phyloP scores from a whole-genome alignment of 2,797 vertebrate genomes.

The Crax fasciolata region DNA sequence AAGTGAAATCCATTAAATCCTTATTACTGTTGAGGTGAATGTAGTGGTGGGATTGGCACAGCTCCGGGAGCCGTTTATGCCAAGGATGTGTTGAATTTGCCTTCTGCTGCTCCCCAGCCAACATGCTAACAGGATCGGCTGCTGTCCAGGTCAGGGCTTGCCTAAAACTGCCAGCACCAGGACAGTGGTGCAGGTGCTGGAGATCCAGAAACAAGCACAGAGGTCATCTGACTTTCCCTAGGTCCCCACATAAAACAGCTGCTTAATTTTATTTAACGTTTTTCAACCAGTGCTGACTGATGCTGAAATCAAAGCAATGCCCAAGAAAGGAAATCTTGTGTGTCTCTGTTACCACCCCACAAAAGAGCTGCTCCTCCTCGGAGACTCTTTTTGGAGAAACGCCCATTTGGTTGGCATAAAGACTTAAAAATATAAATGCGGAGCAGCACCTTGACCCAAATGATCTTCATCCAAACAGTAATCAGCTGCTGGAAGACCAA shows the following conservation, averaged over 20 bases:
- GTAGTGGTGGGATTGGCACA: background rate
- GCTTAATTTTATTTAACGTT: slow-evolving; percentile 2
- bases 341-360: background rate
- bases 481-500: background rate
- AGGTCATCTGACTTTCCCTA: background rate
- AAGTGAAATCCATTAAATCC: slow-evolving; percentile 20
- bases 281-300: background rate
- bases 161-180: background rate
- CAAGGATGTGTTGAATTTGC: background rate
- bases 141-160: background rate
- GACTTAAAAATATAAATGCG: background rate
- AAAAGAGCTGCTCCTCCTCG: background rate
- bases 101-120: background rate
- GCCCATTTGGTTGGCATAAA: background rate
- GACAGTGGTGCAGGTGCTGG: background rate
- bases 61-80: background rate
- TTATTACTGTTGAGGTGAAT: background rate
- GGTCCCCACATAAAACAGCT: background rate
- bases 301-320: slow-evolving; percentile 11
- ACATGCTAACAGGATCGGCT: background rate
- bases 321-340: background rate
- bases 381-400: background rate
- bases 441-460: background rate
- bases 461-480: background rate
- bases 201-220: background rate